phyloP scores from a whole-genome alignment of 1,140 invertebrate species.

The Microplitis demolitor region DNA sequence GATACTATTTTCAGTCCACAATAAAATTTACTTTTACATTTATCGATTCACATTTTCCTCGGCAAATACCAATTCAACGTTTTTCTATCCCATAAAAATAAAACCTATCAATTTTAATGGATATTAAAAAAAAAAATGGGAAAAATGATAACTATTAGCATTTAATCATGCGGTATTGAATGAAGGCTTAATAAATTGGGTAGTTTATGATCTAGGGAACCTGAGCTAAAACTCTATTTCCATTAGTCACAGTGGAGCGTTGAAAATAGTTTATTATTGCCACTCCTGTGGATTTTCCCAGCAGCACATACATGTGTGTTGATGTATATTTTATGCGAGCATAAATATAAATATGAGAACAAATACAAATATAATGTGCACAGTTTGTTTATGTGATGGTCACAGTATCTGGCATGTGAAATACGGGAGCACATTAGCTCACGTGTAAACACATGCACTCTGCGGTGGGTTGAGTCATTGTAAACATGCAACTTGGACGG shows the following conservation, averaged over 20 bases:
- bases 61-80: too few species aligned
- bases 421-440: background rate
- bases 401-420: background rate
- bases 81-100: background rate
- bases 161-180: background rate
- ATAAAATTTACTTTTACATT: background rate
- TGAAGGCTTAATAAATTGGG: background rate
- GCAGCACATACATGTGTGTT: too few species aligned
- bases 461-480: background rate
- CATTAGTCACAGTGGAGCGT: background rate
- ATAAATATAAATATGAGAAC: background rate
- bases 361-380: background rate
- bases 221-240: background rate
- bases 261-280: slow-evolving; percentile 2
- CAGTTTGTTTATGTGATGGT: background rate
- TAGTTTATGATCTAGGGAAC: background rate
- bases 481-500: background rate
- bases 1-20: background rate
- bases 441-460: background rate
- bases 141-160: background rate
- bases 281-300: background rate
- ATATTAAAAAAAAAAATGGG: too few species aligned
- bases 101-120: background rate
- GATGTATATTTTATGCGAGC: background rate
- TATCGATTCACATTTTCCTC: background rate